These are phyloP conservation scores for Tridacna crocea DNA, from an alignment of 2,888 invertebrate species.

Conservation along the genomic window DNA sequence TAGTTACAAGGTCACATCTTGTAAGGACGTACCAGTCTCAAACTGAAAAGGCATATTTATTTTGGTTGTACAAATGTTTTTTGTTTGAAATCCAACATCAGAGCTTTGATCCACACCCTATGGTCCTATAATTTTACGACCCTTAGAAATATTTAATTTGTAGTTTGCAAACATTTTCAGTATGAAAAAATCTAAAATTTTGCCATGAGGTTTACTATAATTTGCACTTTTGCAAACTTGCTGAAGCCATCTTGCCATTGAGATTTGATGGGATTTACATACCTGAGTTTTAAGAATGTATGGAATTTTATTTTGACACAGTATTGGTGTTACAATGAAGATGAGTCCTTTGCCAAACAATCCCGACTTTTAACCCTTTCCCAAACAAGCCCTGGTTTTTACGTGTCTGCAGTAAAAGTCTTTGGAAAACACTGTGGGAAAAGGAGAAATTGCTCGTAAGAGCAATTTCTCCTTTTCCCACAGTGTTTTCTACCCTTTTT, in stretches of 20 bases:
- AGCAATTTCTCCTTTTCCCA: no score
- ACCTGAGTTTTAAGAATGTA: neutral
- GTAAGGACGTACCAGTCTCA: slow-evolving; percentile 12
- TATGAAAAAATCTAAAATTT: neutral
- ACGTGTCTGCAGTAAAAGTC: no score
- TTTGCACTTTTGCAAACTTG: neutral
- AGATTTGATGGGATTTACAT: neutral
- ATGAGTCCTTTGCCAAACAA: neutral
- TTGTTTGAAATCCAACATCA: neutral
- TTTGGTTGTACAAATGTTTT: neutral
- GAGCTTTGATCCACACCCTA: no score
- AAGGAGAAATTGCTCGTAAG: no score
- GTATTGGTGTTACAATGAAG: neutral
- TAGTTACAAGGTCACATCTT: slow-evolving; percentile 26
- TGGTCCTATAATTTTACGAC: no score
- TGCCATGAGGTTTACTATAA: neutral
- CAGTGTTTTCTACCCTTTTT: no score
- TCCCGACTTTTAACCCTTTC: no score
- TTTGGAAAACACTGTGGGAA: no score
- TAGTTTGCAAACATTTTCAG: no score
- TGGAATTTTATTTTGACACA: neutral
- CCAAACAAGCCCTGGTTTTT: no score
- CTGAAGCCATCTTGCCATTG: neutral
- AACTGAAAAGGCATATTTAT: neutral
- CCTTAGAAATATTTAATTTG: no score